These are phyloP conservation scores for Melanostoma scalare DNA, from an alignment of 2,888 invertebrate genomes.

Conservation along the genomic window DNA sequence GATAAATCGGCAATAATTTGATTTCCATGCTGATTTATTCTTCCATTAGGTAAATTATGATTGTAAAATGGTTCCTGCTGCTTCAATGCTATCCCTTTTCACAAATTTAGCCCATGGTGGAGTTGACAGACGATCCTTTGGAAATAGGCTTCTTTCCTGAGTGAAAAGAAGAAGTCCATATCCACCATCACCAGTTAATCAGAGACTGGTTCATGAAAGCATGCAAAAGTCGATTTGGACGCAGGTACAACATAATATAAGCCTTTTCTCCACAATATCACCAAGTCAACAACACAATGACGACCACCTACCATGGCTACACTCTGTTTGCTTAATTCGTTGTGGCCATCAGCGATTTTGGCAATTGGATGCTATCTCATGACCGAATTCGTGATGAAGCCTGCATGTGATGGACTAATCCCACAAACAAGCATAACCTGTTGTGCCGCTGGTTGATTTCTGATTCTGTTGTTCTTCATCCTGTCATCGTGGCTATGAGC, in stretches of 20 bases:
- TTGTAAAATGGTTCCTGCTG: too few relatives aligned
- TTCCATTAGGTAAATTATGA: too few relatives aligned
- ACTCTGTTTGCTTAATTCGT: slow-evolving; percentile 41
- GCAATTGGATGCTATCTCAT: slow-evolving; percentile 39
- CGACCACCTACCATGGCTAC: slow-evolving; percentile 7
- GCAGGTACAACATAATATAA: background rate
- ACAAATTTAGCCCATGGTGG: too few relatives aligned
- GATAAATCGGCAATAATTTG: too few relatives aligned
- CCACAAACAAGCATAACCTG: slow-evolving; percentile 51
- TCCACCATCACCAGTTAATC: too few relatives aligned
- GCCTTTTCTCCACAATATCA: slow-evolving; percentile 25
- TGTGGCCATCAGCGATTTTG: slow-evolving; percentile 56
- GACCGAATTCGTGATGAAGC: slow-evolving; percentile 41
- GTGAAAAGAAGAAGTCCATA: too few relatives aligned
- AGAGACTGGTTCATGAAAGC: too few relatives aligned
- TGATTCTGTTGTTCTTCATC: slow-evolving; percentile 48
- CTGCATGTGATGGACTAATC: slow-evolving; percentile 52
- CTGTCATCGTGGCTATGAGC: slow-evolving; percentile 35
- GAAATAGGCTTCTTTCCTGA: too few relatives aligned
- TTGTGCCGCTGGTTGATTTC: slow-evolving; percentile 55
- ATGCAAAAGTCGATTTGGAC: too few relatives aligned
- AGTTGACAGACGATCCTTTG: too few relatives aligned
- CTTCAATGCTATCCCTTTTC: too few relatives aligned
- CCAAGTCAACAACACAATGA: slow-evolving; percentile 28
- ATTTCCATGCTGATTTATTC: too few relatives aligned